Conservation (phyloP, 2,113 vertebrate genomes). For the Oxyruncus cristatus region DNA sequence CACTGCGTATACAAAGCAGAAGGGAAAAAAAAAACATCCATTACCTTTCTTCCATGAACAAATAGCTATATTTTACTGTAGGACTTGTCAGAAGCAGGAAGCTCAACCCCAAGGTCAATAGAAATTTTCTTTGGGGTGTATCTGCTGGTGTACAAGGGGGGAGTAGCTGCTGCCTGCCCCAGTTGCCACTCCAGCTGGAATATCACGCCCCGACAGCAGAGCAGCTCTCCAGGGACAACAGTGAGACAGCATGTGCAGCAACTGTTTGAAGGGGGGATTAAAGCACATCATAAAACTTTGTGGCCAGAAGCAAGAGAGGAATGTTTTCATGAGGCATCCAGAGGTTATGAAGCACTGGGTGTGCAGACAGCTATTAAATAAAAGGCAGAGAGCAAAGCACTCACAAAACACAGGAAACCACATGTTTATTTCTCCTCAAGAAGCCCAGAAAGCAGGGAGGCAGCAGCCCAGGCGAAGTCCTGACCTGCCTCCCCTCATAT, state of each 20-base stretch:
- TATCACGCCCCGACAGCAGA: neutral
- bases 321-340: slow-evolving; percentile 44
- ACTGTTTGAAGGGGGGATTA: slow-evolving; percentile 61
- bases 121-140: neutral
- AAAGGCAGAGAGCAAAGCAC: slow-evolving; percentile 12
- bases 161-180: neutral
- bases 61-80: neutral
- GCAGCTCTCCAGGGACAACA: neutral
- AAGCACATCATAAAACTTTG: slow-evolving; percentile 43
- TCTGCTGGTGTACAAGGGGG: neutral
- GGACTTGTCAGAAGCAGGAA: neutral
- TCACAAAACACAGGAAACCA: slow-evolving; percentile 28
- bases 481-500: neutral
- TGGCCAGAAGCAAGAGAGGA: slow-evolving; percentile 40
- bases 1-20: neutral
- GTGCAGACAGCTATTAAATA: slow-evolving; percentile 31
- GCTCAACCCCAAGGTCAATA: neutral
- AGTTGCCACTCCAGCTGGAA: slow-evolving; percentile 31
- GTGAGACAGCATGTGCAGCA: neutral
- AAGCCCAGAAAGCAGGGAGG: neutral
- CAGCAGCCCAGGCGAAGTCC: neutral
- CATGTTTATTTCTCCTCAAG: slow-evolving; percentile 42
- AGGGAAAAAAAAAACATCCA: neutral
- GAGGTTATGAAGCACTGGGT: slow-evolving; percentile 8
- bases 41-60: neutral